Evolutionary conservation across 2,888 invertebrate genomes (phyloP).

Genomic region (Exephanes ischioxanthus): DNA sequence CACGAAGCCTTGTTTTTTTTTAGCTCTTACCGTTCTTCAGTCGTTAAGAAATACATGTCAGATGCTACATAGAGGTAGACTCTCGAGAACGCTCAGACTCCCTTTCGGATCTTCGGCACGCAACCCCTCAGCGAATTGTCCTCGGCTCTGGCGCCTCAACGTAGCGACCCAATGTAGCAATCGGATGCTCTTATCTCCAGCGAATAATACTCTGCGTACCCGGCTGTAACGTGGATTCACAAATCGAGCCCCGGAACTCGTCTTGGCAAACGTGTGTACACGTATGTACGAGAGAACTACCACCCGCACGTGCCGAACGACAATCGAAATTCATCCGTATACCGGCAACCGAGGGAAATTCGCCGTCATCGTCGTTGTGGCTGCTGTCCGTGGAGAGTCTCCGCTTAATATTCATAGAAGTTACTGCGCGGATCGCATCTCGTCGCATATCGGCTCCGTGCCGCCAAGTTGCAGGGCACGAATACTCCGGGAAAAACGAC

Average conservation of each 20-base stretch:
- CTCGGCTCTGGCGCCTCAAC: neutral
- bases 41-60: constrained; percentile 37
- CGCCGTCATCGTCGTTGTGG: constrained; percentile 23
- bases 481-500: constrained; percentile 30
- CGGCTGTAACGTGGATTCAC: constrained; percentile 27
- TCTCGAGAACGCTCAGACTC: neutral
- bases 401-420: constrained; percentile 74
- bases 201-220: constrained; percentile 26
- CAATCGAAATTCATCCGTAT: constrained; percentile 53
- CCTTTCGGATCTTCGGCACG: constrained; percentile 7
- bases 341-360: constrained; percentile 12
- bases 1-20: neutral
- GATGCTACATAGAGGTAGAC: neutral
- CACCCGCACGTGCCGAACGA: constrained; percentile 5
- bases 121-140: constrained; percentile 14
- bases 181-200: constrained; percentile 39
- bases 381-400: constrained; percentile 37
- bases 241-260: constrained; percentile 34
- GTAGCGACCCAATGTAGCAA: constrained; percentile 13
- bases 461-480: constrained; percentile 20
- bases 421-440: constrained; percentile 62
- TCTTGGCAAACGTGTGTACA: neutral
- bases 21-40: neutral
- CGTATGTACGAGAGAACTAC: neutral
- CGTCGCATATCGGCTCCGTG: constrained; percentile 44